Conservation (phyloP, 2,888 invertebrate genomes). For the Adelognathus sp. region DNA sequence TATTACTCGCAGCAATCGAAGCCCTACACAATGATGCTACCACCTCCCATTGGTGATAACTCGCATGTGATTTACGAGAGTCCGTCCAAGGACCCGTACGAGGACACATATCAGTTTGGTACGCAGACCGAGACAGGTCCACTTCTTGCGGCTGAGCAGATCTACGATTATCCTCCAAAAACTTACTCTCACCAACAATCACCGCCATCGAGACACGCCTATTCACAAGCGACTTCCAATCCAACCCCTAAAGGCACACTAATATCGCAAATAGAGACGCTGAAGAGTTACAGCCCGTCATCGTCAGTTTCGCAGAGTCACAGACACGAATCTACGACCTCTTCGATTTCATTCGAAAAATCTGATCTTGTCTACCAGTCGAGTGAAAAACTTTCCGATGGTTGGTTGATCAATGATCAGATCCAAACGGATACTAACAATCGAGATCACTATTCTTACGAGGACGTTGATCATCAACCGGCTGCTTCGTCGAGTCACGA, state of each 20-base stretch:
- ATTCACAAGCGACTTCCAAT: neutral
- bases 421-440: constrained; percentile 54
- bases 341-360: constrained; percentile 84
- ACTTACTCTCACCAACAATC: constrained; percentile 53
- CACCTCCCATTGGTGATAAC: constrained; percentile 82
- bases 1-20: constrained; percentile 76
- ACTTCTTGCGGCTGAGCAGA: constrained; percentile 68
- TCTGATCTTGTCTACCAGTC: constrained; percentile 86
- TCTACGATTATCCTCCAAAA: constrained; percentile 61
- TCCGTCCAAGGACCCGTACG: neutral
- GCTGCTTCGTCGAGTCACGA: constrained; percentile 71
- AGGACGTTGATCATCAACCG: constrained; percentile 66
- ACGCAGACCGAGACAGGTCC: constrained; percentile 72
- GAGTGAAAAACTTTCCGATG: constrained; percentile 74
- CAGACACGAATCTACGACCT: constrained; percentile 64
- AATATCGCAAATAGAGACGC: constrained; percentile 64
- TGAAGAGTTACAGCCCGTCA: constrained; percentile 62
- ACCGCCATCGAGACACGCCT: constrained; percentile 10
- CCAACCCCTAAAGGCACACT: constrained; percentile 17
- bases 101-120: constrained; percentile 62
- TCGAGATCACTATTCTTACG: constrained; percentile 60
- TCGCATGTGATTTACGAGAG: constrained; percentile 22
- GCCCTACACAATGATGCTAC: constrained; percentile 87
- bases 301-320: constrained; percentile 40
- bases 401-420: constrained; percentile 62